Conservation (phyloP, 2,113 vertebrate genomes). For the Sturnira hondurensis region DNA sequence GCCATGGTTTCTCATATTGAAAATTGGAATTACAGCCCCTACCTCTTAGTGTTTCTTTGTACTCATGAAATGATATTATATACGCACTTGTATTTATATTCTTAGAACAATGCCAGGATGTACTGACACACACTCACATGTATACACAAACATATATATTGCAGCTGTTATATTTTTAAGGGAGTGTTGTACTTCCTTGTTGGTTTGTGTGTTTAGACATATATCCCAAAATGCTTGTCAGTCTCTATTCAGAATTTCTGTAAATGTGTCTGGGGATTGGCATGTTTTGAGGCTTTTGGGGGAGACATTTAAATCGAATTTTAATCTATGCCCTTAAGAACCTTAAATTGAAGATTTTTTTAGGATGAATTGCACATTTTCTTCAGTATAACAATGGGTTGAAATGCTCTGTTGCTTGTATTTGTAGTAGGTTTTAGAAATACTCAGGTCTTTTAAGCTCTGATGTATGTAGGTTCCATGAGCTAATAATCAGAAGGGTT, state of each 20-base stretch:
- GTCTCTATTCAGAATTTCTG: background rate
- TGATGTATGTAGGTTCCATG: background rate
- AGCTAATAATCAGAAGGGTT: conserved; percentile 2
- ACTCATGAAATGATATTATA: background rate
- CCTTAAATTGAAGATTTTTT: background rate
- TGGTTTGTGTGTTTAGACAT: background rate
- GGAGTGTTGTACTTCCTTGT: background rate
- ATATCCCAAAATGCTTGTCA: background rate
- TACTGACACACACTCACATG: background rate
- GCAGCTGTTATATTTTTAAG: background rate
- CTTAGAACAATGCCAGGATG: background rate
- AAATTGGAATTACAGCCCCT: background rate
- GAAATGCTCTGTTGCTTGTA: background rate
- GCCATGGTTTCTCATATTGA: conserved; percentile 7
- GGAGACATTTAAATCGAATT: conserved; percentile 15
- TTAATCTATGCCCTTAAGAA: background rate
- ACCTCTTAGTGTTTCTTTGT: background rate
- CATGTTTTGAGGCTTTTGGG: conserved; percentile 1
- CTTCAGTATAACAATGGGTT: background rate
- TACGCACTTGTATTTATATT: background rate
- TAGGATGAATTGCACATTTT: background rate
- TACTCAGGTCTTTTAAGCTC: background rate
- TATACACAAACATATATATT: background rate
- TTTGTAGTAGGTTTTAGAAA: conserved; percentile 9
- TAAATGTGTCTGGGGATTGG: background rate